These are phyloP conservation scores for Sipha maydis DNA, from an alignment of 2,888 invertebrate species.

Conservation along the genomic window DNA sequence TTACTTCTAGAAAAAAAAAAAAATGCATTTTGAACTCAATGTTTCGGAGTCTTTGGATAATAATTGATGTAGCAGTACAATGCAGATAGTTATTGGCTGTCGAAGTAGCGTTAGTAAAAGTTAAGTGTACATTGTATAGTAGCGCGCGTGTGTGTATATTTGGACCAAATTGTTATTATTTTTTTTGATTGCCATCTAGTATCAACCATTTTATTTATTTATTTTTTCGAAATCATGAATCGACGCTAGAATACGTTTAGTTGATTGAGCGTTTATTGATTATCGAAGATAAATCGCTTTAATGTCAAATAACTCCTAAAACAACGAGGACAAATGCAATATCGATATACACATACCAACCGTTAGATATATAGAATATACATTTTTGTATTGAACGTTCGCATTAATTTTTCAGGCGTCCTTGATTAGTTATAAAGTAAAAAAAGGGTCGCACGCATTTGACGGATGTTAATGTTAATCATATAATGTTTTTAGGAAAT, in stretches of 20 bases:
- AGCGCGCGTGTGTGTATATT: neutral
- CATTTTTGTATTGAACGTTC: neutral
- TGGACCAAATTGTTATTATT: neutral
- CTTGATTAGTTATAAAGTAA: conserved; percentile 19
- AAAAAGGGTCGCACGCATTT: neutral
- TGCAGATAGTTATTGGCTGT: neutral
- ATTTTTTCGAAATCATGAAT: neutral
- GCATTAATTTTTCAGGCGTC: neutral
- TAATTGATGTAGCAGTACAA: neutral
- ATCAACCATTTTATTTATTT: neutral
- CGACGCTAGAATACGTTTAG: neutral
- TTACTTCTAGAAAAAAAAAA: conserved; percentile 76
- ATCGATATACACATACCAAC: neutral
- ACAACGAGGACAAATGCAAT: neutral
- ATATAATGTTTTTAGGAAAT: neutral
- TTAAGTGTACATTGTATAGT: neutral
- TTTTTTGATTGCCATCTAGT: neutral
- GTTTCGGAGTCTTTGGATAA: neutral
- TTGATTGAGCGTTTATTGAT: neutral
- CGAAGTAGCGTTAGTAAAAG: neutral
- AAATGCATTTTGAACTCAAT: neutral
- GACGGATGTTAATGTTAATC: neutral
- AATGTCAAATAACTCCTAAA: conserved; percentile 9
- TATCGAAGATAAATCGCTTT: neutral
- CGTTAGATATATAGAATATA: neutral